phyloP scores from a whole-genome alignment of 92 coral and sea anemone species.

The Phenganax stokvisi region DNA sequence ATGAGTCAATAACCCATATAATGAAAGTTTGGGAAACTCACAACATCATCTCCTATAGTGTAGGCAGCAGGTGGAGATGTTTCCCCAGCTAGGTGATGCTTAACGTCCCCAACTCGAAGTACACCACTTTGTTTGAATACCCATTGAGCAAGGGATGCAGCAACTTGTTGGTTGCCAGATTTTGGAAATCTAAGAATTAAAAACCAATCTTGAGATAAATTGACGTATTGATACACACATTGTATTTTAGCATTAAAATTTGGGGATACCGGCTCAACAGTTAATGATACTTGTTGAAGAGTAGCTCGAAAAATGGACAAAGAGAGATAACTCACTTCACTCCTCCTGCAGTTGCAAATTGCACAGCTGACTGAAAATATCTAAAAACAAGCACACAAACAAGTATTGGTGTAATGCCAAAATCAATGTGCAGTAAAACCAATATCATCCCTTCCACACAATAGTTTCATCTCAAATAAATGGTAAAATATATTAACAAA shows the following conservation, averaged over 20 bases:
- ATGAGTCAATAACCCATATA: background rate
- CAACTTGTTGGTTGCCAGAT: conserved; percentile 83
- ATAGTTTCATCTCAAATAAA: background rate
- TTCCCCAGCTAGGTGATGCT: conserved; percentile 86
- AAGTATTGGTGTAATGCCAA: background rate
- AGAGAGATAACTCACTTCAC: conserved; percentile 58
- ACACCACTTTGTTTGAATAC: conserved; percentile 93
- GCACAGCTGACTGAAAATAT: conserved; percentile 76
- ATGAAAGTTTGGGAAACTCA: conserved; percentile 32
- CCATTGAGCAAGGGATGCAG: conserved; percentile 84
- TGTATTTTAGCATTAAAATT: background rate
- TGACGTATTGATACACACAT: too few relatives aligned
- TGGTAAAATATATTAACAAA: background rate
- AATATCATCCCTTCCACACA: background rate
- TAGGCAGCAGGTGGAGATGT: conserved; percentile 84
- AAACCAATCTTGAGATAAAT: background rate
- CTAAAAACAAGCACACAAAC: conserved; percentile 38
- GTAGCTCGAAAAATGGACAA: background rate
- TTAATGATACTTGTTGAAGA: too few relatives aligned
- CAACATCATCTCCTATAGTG: conserved; percentile 97
- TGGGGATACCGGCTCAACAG: too few relatives aligned
- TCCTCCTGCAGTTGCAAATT: conserved; percentile 75
- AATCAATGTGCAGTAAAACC: background rate
- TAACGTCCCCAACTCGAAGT: conserved; percentile 83
- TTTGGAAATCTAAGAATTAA: conserved; percentile 54